These are phyloP conservation scores for Acanthopagrus latus DNA, from an alignment of 2,797 vertebrate genomes.

Conservation along the genomic window DNA sequence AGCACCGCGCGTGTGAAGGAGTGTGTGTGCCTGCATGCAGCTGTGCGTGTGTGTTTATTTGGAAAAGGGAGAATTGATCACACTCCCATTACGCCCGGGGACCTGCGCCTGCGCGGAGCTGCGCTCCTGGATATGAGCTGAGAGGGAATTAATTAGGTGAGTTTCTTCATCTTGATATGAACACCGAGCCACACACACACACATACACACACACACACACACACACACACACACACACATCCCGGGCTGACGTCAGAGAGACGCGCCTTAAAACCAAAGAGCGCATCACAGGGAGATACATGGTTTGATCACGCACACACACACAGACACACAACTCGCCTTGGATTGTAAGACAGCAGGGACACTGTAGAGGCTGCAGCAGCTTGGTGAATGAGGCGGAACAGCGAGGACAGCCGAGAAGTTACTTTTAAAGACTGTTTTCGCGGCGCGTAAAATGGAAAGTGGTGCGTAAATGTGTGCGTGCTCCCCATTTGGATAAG, in stretches of 20 bases:
- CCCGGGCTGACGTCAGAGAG: conserved; percentile 77
- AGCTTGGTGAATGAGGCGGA: conserved; percentile 2
- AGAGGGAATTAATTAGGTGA: conserved; percentile 70
- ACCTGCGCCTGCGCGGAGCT: conserved; percentile 57
- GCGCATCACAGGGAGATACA: conserved; percentile 67
- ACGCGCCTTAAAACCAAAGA: conserved; percentile 80
- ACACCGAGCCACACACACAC: conserved; percentile 23
- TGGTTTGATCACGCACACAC: conserved; percentile 63
- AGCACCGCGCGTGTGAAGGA: conserved; percentile 35
- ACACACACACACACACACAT: neutral
- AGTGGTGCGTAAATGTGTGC: conserved; percentile 60
- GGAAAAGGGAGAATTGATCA: conserved; percentile 87
- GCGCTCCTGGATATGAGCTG: conserved; percentile 45
- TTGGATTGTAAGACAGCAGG: conserved; percentile 47
- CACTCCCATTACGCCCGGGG: conserved; percentile 92
- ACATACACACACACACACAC: neutral
- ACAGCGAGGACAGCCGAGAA: conserved; percentile 30
- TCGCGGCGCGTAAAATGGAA: conserved; percentile 57
- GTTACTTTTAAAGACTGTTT: conserved; percentile 40
- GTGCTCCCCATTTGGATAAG: conserved; percentile 32
- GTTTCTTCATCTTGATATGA: conserved; percentile 62
- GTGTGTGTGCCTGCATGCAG: conserved; percentile 31
- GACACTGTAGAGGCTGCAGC: conserved; percentile 34
- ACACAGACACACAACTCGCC: conserved; percentile 12
- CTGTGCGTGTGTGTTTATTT: conserved; percentile 49